A percentile compares a stretch with the other conserved stretches of the same genome.
Evolutionary conservation across 2,888 invertebrate genomes (phyloP).

Genomic region (Melinaea menophilus): DNA sequence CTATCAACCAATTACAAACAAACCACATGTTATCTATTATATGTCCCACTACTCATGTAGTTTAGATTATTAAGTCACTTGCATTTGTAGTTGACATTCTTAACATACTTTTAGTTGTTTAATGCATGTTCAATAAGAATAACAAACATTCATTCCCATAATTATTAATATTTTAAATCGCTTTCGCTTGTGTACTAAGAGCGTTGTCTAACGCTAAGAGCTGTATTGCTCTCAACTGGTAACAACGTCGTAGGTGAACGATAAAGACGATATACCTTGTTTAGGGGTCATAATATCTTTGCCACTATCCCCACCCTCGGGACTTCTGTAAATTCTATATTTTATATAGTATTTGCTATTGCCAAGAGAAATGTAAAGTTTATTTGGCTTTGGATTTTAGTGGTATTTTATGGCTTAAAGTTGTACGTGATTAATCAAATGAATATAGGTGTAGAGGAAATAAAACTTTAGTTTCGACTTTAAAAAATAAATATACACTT

Average conservation of each 20-base stretch:
- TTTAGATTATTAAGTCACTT: too few relatives aligned
- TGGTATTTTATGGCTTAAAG: neutral
- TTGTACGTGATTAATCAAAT: too few relatives aligned
- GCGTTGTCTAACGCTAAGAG: conserved; percentile 3
- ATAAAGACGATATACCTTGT: conserved; percentile 28
- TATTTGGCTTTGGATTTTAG: neutral
- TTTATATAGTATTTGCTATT: conserved; percentile 14
- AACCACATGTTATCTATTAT: too few relatives aligned
- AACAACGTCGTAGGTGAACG: conserved; percentile 26
- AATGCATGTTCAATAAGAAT: neutral
- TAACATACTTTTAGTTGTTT: too few relatives aligned
- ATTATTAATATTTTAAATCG: neutral
- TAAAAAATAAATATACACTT: neutral
- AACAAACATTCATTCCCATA: neutral
- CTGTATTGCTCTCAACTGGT: conserved; percentile 19
- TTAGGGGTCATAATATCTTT: conserved; percentile 24
- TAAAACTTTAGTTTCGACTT: too few relatives aligned
- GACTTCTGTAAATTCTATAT: conserved; percentile 15
- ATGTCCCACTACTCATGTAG: too few relatives aligned
- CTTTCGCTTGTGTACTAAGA: neutral
- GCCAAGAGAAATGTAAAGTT: conserved; percentile 15
- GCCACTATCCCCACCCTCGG: conserved; percentile 11
- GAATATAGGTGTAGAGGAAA: too few relatives aligned
- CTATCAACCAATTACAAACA: too few relatives aligned
- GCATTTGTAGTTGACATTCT: too few relatives aligned